Percentiles rank a stretch among this genome's conserved stretches.
These are phyloP conservation scores for Struthidea cinerea DNA, from an alignment of 2,113 vertebrate genomes.

Conservation along the genomic window DNA sequence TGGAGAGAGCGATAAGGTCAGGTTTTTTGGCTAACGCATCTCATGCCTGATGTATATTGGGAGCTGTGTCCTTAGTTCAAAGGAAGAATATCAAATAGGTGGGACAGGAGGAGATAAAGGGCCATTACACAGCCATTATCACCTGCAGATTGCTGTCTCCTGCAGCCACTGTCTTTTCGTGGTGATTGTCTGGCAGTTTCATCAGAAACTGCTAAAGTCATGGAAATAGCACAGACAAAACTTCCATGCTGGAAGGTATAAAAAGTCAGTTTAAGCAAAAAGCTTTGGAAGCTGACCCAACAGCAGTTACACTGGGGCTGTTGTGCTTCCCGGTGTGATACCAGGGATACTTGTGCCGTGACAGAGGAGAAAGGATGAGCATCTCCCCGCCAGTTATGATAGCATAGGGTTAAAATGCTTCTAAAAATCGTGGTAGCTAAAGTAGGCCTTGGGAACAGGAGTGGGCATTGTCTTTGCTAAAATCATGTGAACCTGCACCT, in stretches of 20 bases:
- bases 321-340: neutral
- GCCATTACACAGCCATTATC: too few species aligned
- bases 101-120: neutral
- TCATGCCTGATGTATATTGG: neutral
- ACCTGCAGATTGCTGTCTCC: neutral
- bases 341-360: fast-evolving
- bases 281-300: neutral
- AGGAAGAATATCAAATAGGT: neutral
- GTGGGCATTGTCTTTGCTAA: too few species aligned
- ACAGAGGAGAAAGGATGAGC: neutral
- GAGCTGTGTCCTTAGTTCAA: neutral
- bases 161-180: neutral
- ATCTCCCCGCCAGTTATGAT: too few species aligned
- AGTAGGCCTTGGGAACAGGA: too few species aligned
- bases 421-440: too few species aligned
- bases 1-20: neutral
- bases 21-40: neutral
- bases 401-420: too few species aligned
- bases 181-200: neutral
- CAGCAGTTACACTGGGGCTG: neutral
- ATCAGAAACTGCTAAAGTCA: neutral
- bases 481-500: too few species aligned
- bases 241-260: neutral
- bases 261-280: neutral
- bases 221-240: neutral